These are phyloP conservation scores for Ciconia stormi DNA, from an alignment of 2,113 vertebrate species.

Conservation along the genomic window DNA sequence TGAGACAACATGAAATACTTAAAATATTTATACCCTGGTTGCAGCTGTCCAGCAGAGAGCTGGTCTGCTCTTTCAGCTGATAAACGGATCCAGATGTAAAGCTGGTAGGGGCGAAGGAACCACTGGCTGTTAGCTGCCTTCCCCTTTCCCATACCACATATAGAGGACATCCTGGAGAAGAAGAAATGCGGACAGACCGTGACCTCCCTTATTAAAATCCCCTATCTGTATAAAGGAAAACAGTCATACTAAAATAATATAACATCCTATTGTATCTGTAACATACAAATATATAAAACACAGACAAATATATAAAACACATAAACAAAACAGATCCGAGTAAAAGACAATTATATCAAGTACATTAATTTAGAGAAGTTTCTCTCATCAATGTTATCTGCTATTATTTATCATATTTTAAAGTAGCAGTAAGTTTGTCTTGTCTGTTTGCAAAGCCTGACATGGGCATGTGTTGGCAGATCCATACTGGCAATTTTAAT, in stretches of 20 bases:
- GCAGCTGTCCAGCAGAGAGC: neutral
- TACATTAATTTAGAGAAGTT: neutral
- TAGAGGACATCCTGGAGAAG: neutral
- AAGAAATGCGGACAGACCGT: neutral
- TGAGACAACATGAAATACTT: neutral
- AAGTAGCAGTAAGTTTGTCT: neutral
- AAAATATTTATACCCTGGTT: neutral
- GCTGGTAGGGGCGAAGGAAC: neutral
- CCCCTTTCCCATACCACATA: neutral
- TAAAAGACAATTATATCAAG: neutral
- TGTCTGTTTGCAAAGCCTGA: neutral
- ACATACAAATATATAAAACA: neutral
- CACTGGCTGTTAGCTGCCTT: neutral
- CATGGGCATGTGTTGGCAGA: neutral
- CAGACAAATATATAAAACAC: neutral
- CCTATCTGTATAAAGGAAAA: neutral
- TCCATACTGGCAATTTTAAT: neutral
- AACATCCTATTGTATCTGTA: neutral
- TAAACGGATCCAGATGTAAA: neutral
- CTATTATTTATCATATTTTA: neutral
- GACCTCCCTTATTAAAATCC: neutral
- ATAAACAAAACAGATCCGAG: neutral
- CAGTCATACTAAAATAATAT: neutral
- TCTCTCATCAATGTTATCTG: neutral
- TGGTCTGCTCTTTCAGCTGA: neutral